Conservation (phyloP, 2,113 vertebrate genomes). For the Isurus oxyrinchus region DNA sequence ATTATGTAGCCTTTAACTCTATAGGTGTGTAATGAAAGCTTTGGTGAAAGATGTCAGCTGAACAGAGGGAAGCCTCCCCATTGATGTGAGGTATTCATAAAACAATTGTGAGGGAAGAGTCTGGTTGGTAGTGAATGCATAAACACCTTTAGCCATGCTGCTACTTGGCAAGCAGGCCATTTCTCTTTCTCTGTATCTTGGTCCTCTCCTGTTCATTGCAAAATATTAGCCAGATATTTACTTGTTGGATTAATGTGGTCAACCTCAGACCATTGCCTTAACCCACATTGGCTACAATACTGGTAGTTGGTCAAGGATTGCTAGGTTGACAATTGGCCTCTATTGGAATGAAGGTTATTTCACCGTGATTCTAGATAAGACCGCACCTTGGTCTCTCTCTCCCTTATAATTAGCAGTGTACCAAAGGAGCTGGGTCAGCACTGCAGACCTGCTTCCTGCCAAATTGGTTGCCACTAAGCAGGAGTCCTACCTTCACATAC, state of each 20-base stretch:
- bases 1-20: neutral
- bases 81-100: neutral
- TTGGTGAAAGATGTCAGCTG: neutral
- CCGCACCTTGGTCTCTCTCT: neutral
- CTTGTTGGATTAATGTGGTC: neutral
- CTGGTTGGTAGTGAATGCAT: neutral
- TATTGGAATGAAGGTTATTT: neutral
- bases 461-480: neutral
- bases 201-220: neutral
- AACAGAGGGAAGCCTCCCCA: neutral
- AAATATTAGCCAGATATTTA: neutral
- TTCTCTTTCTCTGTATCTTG: neutral
- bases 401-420: neutral
- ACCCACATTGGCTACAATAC: neutral
- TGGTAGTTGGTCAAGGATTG: neutral
- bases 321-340: neutral
- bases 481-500: neutral
- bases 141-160: neutral
- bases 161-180: neutral
- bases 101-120: neutral
- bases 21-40: neutral
- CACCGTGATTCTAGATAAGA: neutral
- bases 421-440: slow-evolving; percentile 4
- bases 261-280: neutral
- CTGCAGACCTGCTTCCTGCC: neutral